Evolutionary conservation across 2,888 invertebrate genomes (phyloP).

Genomic region (Brachypalpus laphriformis): DNA sequence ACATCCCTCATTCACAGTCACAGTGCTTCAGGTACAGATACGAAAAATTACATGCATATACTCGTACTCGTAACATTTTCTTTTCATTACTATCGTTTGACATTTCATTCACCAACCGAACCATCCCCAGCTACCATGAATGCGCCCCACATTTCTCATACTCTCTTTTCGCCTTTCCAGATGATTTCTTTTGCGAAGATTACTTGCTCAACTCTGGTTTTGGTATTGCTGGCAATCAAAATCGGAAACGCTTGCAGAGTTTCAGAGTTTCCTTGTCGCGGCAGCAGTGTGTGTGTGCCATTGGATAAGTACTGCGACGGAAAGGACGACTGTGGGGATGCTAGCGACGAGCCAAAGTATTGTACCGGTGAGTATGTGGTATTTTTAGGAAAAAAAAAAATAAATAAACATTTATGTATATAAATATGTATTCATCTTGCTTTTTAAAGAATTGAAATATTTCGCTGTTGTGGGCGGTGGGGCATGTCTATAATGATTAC

Average conservation of each 20-base stretch:
- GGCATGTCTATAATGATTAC: slow-evolving; percentile 28
- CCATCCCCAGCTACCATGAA: slow-evolving; percentile 15
- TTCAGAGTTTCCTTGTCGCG: slow-evolving; percentile 90
- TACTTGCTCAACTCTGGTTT: slow-evolving; percentile 81
- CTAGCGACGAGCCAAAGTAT: slow-evolving; percentile 91
- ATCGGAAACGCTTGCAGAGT: slow-evolving; percentile 87
- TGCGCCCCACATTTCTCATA: slow-evolving; percentile 20
- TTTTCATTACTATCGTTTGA: slow-evolving; percentile 66
- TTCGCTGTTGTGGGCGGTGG: neutral
- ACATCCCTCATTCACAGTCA: slow-evolving; percentile 4
- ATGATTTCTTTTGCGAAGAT: slow-evolving; percentile 77
- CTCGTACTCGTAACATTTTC: slow-evolving; percentile 50
- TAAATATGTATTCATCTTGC: neutral
- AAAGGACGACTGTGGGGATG: slow-evolving; percentile 91
- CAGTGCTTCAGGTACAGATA: neutral
- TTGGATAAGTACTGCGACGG: slow-evolving; percentile 94
- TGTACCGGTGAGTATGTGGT: slow-evolving; percentile 86
- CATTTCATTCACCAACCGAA: slow-evolving; percentile 57
- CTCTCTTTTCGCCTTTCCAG: slow-evolving; percentile 75
- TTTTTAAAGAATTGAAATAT: slow-evolving; percentile 22
- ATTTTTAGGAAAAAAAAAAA: slow-evolving; percentile 15
- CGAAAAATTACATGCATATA: slow-evolving; percentile 44
- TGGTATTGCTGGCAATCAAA: slow-evolving; percentile 79
- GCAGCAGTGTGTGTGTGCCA: slow-evolving; percentile 89
- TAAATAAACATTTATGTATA: neutral